phyloP scores from a whole-genome alignment of 2,797 vertebrate species.

The Pantherophis vulpinus region DNA sequence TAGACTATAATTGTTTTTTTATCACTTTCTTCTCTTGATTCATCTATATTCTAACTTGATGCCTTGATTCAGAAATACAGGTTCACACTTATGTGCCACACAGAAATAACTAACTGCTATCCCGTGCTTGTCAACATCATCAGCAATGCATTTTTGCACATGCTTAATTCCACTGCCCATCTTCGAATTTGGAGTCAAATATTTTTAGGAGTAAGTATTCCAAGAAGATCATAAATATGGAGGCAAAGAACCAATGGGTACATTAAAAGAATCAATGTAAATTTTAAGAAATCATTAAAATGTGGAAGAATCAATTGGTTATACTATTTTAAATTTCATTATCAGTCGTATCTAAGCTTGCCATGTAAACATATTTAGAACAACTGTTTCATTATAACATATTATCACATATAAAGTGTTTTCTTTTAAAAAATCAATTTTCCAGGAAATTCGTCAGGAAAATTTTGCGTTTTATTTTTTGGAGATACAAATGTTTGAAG shows the following conservation, averaged over 20 bases:
- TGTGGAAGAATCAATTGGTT: too few species aligned
- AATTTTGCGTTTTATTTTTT: not conserved
- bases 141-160: constrained; percentile 82
- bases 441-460: rapidly evolving
- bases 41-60: constrained; percentile 6
- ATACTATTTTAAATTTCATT: not conserved
- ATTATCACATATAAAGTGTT: not conserved
- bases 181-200: constrained; percentile 84
- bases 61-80: constrained; percentile 74
- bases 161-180: constrained; percentile 74
- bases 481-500: not conserved
- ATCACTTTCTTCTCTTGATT: not conserved
- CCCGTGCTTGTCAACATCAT: constrained; percentile 86
- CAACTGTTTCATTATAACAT: not conserved
- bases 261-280: too few species aligned
- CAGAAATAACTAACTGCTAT: constrained; percentile 82
- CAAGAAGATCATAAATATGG: not conserved
- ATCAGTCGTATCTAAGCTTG: not conserved
- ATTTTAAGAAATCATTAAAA: too few species aligned
- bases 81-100: constrained; percentile 82
- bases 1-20: too few species aligned
- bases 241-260: too few species aligned
- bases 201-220: constrained; percentile 76
- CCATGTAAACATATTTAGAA: not conserved
- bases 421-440: not conserved